Evolutionary conservation across 2,797 vertebrate species (phyloP).

Genomic region (Poeciliopsis turneri): DNA sequence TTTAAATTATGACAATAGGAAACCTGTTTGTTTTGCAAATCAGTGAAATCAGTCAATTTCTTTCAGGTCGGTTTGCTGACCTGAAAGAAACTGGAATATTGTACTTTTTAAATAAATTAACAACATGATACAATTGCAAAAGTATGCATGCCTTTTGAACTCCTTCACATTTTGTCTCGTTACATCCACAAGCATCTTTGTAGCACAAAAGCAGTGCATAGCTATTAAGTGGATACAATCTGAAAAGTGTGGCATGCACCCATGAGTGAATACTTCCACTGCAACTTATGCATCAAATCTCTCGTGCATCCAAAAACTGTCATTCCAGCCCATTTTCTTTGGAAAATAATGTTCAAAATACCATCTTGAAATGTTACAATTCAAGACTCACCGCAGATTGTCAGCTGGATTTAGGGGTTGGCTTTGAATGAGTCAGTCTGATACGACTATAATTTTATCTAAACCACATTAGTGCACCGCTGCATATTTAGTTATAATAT

Average conservation of each 20-base stretch:
- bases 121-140: background rate
- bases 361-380: background rate
- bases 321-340: background rate
- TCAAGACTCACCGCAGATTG: background rate
- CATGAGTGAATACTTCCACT: background rate
- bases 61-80: background rate
- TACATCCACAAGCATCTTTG: background rate
- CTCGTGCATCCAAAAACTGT: background rate
- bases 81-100: background rate
- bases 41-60: background rate
- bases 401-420: background rate
- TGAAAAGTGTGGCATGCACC: background rate
- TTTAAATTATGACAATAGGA: background rate
- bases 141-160: background rate
- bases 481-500: background rate
- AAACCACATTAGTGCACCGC: background rate
- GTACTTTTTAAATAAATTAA: background rate
- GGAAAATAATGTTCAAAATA: background rate
- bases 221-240: background rate
- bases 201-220: background rate
- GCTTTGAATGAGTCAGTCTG: background rate
- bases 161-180: background rate
- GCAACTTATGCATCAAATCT: background rate
- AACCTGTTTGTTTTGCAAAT: background rate
- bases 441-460: background rate